phyloP scores from a whole-genome alignment of 1,140 invertebrate genomes.

The Lerema accius region DNA sequence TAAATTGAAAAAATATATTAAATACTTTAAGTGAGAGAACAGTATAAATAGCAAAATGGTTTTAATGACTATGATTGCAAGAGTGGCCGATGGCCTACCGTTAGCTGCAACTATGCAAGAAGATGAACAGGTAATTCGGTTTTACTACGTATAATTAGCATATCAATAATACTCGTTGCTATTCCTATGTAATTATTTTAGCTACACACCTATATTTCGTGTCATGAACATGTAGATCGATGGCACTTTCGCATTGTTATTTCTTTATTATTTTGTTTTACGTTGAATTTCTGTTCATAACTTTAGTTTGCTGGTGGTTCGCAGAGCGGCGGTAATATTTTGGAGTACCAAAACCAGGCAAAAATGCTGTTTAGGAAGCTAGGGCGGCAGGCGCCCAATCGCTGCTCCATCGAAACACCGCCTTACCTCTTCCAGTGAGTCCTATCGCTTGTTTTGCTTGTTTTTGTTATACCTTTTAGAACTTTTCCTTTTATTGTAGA shows the following conservation, averaged over 20 bases:
- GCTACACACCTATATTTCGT: not conserved
- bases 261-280: constrained; percentile 7
- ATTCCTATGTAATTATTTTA: constrained; percentile 5
- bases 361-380: constrained; percentile 99
- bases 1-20: constrained; percentile 33
- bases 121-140: constrained; percentile 93
- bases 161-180: constrained; percentile 20
- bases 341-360: constrained; percentile 99
- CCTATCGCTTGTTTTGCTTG: constrained; percentile 60
- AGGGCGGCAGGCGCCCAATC: constrained; percentile 91
- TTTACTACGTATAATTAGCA: not conserved
- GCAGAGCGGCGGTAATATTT: constrained; percentile 94
- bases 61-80: constrained; percentile 97
- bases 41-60: constrained; percentile 89
- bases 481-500: not conserved
- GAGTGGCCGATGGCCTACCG: constrained; percentile 96
- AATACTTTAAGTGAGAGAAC: constrained; percentile 39
- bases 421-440: constrained; percentile 99
- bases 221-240: not conserved
- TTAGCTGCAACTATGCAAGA: constrained; percentile 98
- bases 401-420: constrained; percentile 98
- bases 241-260: not conserved
- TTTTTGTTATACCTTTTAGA: constrained; percentile 24
- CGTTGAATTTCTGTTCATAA: constrained; percentile 46
- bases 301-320: constrained; percentile 77